A percentile compares a stretch with the other conserved stretches of the same genome.
These are phyloP conservation scores for Lepus europaeus DNA, from an alignment of 2,113 vertebrate genomes.

Conservation along the genomic window DNA sequence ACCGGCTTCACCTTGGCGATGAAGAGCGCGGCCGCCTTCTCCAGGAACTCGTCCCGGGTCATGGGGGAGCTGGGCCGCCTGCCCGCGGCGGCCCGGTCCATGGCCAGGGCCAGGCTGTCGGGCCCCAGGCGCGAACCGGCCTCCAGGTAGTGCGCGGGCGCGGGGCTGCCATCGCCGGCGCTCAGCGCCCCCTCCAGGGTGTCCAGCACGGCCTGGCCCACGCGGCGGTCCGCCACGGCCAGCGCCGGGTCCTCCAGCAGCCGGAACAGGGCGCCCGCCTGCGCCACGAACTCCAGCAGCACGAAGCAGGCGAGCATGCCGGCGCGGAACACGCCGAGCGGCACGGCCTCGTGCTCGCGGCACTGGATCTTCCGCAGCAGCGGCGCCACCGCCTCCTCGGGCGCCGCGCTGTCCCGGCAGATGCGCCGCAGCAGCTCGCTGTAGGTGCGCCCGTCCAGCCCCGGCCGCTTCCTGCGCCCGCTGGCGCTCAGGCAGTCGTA, in stretches of 20 bases:
- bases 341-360: conserved; percentile 94
- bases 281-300: conserved; percentile 94
- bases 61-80: conserved; percentile 87
- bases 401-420: conserved; percentile 91
- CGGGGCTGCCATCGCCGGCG: conserved; percentile 71
- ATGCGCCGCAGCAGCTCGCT: conserved; percentile 92
- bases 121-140: conserved; percentile 95
- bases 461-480: conserved; percentile 84
- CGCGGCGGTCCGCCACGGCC: conserved; percentile 82
- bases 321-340: conserved; percentile 94
- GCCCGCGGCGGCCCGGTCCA: conserved; percentile 88
- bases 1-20: conserved; percentile 93
- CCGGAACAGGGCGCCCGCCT: conserved; percentile 91
- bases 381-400: conserved; percentile 87
- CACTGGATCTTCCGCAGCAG: conserved; percentile 93
- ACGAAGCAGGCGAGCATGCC: conserved; percentile 94
- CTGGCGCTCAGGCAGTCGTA: conserved; percentile 90
- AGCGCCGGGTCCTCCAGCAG: conserved; percentile 85
- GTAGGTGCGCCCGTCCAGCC: conserved; percentile 93
- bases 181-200: conserved; percentile 93
- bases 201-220: conserved; percentile 92
- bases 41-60: conserved; percentile 95
- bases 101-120: conserved; percentile 90
- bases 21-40: conserved; percentile 92
- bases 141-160: conserved; percentile 90